Evolutionary conservation across 2,113 vertebrate genomes (phyloP).

Genomic region (Dasyurus viverrinus): DNA sequence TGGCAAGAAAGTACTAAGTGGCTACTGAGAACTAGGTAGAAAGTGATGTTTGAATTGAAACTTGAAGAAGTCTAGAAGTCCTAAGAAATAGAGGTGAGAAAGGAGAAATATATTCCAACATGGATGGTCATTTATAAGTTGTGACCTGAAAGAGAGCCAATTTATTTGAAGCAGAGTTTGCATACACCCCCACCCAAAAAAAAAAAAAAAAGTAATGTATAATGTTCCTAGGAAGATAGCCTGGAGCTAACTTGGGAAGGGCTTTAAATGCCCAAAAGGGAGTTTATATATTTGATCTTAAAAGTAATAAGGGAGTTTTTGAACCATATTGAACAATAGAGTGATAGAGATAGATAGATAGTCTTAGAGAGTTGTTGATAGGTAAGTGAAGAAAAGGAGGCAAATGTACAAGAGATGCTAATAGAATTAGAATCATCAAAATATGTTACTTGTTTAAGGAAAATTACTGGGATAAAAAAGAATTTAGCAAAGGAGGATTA

Average conservation of each 20-base stretch:
- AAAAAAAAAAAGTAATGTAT: no score
- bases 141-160: not conserved
- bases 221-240: no score
- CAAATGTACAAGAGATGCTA: not conserved
- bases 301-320: not conserved
- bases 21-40: not conserved
- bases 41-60: not conserved
- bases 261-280: not conserved
- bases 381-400: not conserved
- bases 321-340: not conserved
- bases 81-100: not conserved
- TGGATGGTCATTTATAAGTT: not conserved
- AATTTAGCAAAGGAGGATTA: not conserved
- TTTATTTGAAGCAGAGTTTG: not conserved
- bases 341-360: not conserved
- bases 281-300: not conserved
- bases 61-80: not conserved
- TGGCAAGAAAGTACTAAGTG: not conserved
- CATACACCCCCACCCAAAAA: no score
- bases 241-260: no score
- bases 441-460: not conserved
- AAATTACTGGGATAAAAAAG: not conserved
- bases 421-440: not conserved
- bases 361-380: not conserved
- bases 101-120: not conserved